These are phyloP conservation scores for Platyrinchus mystaceus DNA, from an alignment of 2,797 vertebrate species.

Conservation along the genomic window DNA sequence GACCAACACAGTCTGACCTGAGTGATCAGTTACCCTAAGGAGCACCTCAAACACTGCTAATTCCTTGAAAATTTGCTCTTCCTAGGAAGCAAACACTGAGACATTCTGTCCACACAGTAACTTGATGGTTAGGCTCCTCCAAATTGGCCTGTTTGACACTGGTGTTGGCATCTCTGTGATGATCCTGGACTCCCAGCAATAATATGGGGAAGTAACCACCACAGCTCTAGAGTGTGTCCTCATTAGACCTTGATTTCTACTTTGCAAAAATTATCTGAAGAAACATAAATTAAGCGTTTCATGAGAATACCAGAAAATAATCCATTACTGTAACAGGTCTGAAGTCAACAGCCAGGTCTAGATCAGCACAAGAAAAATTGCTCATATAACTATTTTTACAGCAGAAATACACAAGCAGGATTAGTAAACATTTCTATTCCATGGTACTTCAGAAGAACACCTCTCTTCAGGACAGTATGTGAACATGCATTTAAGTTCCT, in stretches of 20 bases:
- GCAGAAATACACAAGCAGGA: neutral
- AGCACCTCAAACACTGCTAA: neutral
- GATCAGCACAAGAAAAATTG: slow-evolving; percentile 8
- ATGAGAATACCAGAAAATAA: neutral
- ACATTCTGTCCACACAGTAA: neutral
- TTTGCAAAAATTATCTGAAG: neutral
- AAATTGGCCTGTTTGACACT: neutral
- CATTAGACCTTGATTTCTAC: neutral
- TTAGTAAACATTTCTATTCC: neutral
- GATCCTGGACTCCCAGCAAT: neutral
- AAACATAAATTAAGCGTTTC: neutral
- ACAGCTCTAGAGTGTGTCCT: neutral
- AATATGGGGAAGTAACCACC: neutral
- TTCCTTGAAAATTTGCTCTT: neutral
- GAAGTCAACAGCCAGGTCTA: neutral
- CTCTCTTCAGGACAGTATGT: neutral
- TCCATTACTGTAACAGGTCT: neutral
- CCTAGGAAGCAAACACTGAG: neutral
- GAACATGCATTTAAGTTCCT: neutral
- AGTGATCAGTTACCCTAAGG: neutral
- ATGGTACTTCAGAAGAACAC: neutral
- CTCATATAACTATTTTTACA: slow-evolving; percentile 32
- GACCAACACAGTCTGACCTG: neutral
- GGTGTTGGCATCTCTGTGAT: neutral
- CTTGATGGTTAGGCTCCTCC: neutral